These are phyloP conservation scores for Carassius auratus DNA, from an alignment of 2,113 vertebrate genomes.

Conservation along the genomic window DNA sequence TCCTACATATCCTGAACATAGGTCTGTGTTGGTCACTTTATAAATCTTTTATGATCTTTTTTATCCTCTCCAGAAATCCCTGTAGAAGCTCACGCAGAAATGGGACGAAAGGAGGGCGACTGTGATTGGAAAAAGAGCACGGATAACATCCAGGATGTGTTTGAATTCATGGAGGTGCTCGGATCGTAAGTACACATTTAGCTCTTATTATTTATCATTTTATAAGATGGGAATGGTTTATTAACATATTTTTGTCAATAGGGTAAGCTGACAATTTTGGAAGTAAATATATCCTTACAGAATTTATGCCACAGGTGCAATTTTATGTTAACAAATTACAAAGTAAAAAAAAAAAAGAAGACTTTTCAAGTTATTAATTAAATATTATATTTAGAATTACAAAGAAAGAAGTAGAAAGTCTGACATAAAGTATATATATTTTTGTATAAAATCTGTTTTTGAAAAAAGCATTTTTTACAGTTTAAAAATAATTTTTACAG, in stretches of 20 bases:
- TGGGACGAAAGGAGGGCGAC: constrained; percentile 84
- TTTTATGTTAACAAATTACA: neutral
- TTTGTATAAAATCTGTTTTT: no score
- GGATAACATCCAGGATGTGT: constrained; percentile 89
- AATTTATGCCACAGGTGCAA: neutral
- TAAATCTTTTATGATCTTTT: neutral
- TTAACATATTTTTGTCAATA: neutral
- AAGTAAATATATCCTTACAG: neutral
- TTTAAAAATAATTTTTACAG: no score
- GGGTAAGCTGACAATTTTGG: neutral
- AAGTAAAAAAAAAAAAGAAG: no score
- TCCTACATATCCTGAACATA: neutral
- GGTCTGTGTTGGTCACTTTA: neutral
- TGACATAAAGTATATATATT: no score
- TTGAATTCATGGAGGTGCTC: constrained; percentile 91
- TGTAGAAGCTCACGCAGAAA: constrained; percentile 77
- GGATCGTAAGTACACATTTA: constrained; percentile 87
- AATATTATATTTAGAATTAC: neutral
- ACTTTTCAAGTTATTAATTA: neutral
- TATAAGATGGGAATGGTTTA: neutral
- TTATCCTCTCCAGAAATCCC: constrained; percentile 68
- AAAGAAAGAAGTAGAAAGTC: neutral
- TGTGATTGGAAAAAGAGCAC: constrained; percentile 91
- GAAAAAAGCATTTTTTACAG: no score
- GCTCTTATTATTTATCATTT: neutral